Conservation (phyloP, 1,140 invertebrate genomes). For the Dryas iulia region DNA sequence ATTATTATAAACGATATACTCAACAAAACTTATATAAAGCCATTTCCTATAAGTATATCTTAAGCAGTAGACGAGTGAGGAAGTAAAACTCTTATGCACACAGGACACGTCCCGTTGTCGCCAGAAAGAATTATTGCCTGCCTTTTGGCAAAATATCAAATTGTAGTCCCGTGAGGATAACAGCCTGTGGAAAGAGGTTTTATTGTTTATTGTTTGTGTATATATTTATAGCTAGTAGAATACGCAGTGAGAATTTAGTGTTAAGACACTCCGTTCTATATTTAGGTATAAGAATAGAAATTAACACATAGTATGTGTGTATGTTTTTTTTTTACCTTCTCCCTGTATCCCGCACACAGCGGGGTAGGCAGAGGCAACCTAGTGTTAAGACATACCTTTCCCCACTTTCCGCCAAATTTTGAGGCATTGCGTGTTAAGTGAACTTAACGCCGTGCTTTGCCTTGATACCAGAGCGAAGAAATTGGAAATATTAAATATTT, state of each 20-base stretch:
- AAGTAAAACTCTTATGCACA: conserved; percentile 1
- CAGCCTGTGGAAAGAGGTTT: conserved; percentile 1
- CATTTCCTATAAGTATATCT: not conserved
- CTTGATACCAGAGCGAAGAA: too few species aligned
- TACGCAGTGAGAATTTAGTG: too few species aligned
- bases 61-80: not conserved
- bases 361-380: not conserved
- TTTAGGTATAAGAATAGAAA: too few species aligned
- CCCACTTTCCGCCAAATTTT: not conserved
- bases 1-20: not conserved
- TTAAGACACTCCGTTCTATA: too few species aligned
- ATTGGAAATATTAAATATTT: too few species aligned
- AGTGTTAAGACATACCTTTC: not conserved
- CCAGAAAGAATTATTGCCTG: conserved; percentile 27
- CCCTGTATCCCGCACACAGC: not conserved
- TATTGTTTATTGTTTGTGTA: too few species aligned
- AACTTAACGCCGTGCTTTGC: too few species aligned
- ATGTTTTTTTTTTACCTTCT: too few species aligned
- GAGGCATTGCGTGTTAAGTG: too few species aligned
- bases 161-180: conserved; percentile 3
- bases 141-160: conserved; percentile 41
- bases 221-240: too few species aligned
- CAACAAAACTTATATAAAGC: not conserved
- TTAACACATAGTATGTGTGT: not conserved
- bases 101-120: conserved; percentile 26